These are phyloP conservation scores for Tinamus major DNA, from an alignment of 2,797 vertebrate genomes.

Conservation along the genomic window DNA sequence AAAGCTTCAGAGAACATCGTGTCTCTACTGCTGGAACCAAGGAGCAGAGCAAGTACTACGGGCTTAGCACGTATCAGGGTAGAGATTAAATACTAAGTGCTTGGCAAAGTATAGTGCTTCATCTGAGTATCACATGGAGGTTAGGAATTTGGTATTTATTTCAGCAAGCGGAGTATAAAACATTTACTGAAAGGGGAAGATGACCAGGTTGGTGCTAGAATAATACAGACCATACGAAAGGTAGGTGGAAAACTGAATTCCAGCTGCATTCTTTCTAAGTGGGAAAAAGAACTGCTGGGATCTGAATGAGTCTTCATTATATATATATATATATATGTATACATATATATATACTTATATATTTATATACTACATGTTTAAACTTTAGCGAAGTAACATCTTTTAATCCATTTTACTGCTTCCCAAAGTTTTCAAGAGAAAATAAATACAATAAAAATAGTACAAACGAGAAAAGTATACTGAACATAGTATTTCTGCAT, in stretches of 20 bases:
- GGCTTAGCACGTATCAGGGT: neutral
- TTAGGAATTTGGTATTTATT: conserved; percentile 16
- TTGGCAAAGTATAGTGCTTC: neutral
- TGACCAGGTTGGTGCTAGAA: neutral
- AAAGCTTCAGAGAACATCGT: conserved; percentile 19
- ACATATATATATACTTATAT: too few relatives aligned
- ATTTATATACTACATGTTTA: neutral
- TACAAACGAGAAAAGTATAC: neutral
- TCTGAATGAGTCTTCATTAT: neutral
- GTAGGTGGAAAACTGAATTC: neutral
- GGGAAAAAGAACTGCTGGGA: conserved; percentile 12
- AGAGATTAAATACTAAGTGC: neutral
- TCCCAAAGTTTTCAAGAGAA: conserved; percentile 15
- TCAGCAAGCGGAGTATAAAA: neutral
- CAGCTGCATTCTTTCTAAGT: neutral
- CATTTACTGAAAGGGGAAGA: neutral
- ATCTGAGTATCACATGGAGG: neutral
- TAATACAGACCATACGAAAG: neutral
- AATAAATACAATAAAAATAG: neutral
- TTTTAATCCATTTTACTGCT: neutral
- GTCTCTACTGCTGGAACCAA: neutral
- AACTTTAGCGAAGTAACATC: neutral
- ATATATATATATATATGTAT: too few relatives aligned
- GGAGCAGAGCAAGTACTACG: conserved; percentile 10
- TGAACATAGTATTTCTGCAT: neutral